These are phyloP conservation scores for Trichonephila inaurata DNA, from an alignment of 1,140 invertebrate genomes.

Conservation along the genomic window DNA sequence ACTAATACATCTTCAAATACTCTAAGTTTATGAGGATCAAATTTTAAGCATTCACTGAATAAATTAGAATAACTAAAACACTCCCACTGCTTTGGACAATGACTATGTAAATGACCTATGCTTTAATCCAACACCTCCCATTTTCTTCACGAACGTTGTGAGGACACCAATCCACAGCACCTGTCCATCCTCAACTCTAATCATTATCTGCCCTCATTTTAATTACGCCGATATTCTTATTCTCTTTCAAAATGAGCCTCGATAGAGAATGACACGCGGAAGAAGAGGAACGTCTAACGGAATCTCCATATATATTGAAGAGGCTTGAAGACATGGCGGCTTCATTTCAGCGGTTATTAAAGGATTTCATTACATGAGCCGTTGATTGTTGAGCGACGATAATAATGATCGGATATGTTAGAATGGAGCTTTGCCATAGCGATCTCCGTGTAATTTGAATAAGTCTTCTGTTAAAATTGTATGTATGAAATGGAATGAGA, in stretches of 20 bases:
- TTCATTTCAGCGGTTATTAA: conserved; percentile 9
- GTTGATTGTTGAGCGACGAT: conserved; percentile 13
- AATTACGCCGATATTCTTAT: conserved; percentile 38
- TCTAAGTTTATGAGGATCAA: not conserved
- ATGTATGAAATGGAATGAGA: not conserved
- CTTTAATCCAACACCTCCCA: not conserved
- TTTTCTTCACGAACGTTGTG: not conserved
- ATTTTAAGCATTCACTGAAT: not conserved
- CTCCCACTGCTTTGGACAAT: not conserved
- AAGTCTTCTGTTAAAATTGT: not conserved
- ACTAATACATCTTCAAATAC: too few relatives aligned
- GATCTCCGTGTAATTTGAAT: not conserved
- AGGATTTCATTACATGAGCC: conserved; percentile 16
- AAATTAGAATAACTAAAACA: not conserved
- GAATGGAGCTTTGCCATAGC: not conserved
- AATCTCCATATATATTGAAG: conserved; percentile 41
- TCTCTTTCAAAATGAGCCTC: not conserved
- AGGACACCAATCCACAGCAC: not conserved
- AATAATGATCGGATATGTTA: not conserved
- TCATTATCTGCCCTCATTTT: not conserved
- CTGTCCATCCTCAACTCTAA: not conserved
- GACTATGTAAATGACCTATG: not conserved
- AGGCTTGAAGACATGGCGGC: not conserved
- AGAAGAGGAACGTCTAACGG: not conserved
- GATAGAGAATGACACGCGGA: not conserved